Evolutionary conservation across 2,888 invertebrate species (phyloP).

Genomic region (Habroteleia sp.): DNA sequence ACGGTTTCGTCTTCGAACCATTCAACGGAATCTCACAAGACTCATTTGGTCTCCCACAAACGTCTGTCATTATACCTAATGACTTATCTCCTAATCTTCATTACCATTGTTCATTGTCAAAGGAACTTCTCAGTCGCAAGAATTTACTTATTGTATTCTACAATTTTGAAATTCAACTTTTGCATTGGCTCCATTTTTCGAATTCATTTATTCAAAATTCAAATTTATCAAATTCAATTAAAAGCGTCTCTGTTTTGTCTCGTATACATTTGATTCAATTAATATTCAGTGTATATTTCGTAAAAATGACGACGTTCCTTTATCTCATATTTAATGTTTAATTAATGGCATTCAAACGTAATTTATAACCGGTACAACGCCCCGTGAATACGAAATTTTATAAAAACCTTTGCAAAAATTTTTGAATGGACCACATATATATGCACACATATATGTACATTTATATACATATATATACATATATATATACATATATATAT

Average conservation of each 20-base stretch:
- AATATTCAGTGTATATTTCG: slow-evolving; percentile 16
- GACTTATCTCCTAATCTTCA: no score
- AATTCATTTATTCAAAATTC: no score
- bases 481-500: no score
- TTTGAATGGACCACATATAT: slow-evolving; percentile 13
- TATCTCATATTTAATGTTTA: slow-evolving; percentile 17
- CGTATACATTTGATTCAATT: slow-evolving; percentile 27
- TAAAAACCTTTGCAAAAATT: neutral
- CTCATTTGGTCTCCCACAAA: slow-evolving; percentile 31
- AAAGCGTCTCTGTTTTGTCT: no score
- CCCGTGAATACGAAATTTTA: slow-evolving; percentile 9
- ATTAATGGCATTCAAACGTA: slow-evolving; percentile 18
- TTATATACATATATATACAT: no score
- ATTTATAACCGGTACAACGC: slow-evolving; percentile 16
- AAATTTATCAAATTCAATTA: no score
- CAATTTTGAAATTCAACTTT: no score
- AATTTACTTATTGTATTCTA: no score
- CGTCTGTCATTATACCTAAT: slow-evolving; percentile 38
- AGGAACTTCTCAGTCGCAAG: no score
- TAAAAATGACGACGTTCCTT: slow-evolving; percentile 3
- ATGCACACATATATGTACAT: no score
- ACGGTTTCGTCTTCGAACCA: slow-evolving; percentile 45
- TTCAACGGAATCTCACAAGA: slow-evolving; percentile 41
- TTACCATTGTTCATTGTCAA: no score
- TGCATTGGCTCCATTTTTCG: no score